Evolutionary conservation across 2,888 invertebrate species (phyloP).

Genomic region (Trachelus stipa): DNA sequence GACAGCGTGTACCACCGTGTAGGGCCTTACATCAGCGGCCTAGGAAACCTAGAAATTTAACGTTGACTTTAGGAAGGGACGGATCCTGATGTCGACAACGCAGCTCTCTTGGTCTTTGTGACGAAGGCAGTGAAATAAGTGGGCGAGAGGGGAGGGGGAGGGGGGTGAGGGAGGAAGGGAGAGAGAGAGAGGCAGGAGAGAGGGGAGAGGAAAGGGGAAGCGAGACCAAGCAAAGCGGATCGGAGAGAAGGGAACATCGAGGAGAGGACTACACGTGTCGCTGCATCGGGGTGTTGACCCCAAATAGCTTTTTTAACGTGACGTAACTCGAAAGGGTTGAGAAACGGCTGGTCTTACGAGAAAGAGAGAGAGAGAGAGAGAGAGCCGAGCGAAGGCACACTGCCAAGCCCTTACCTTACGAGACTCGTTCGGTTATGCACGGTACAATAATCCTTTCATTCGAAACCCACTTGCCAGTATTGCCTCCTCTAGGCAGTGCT

Average conservation of each 20-base stretch:
- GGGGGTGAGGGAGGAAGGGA: not conserved
- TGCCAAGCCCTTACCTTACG: slow-evolving; percentile 4
- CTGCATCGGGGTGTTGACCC: slow-evolving; percentile 72
- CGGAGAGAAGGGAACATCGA: slow-evolving; percentile 1
- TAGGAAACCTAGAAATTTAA: slow-evolving; percentile 42
- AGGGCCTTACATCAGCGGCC: slow-evolving; percentile 18
- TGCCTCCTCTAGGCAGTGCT: too few relatives aligned
- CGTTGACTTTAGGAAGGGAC: too few relatives aligned
- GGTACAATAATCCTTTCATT: slow-evolving; percentile 55
- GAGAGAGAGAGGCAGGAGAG: not conserved
- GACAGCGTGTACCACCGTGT: too few relatives aligned
- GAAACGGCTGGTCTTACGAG: slow-evolving; percentile 43
- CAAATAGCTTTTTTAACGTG: slow-evolving; percentile 63
- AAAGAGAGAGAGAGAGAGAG: slow-evolving; percentile 3
- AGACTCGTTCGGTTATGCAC: slow-evolving; percentile 41
- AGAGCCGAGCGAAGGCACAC: not conserved
- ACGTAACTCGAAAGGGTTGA: slow-evolving; percentile 63
- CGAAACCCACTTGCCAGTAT: slow-evolving; percentile 39
- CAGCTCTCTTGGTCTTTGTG: too few relatives aligned
- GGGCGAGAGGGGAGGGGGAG: not conserved
- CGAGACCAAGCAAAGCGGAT: not conserved
- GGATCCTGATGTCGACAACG: too few relatives aligned
- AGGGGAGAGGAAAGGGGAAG: not conserved
- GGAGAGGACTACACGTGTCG: slow-evolving; percentile 65
- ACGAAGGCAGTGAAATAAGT: not conserved